Percentiles rank a stretch among this genome's conserved stretches.
Evolutionary conservation across 2,113 vertebrate genomes (phyloP).

Genomic region (Phycodurus eques): DNA sequence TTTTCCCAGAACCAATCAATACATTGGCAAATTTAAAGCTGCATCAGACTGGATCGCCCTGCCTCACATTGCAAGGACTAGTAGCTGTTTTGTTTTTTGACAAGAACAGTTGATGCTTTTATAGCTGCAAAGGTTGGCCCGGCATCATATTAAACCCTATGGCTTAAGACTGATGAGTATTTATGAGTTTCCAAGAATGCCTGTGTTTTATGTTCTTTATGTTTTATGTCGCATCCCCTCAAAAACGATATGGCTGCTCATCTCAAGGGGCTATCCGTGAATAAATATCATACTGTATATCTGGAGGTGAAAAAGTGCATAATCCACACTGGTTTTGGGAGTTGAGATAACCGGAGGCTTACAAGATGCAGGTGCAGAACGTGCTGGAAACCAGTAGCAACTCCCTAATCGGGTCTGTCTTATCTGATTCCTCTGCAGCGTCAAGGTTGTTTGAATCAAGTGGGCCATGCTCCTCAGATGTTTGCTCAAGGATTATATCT

Average conservation of each 20-base stretch:
- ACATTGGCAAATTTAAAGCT: not conserved
- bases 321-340: conserved; percentile 44
- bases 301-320: conserved; percentile 42
- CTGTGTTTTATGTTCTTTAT: no score
- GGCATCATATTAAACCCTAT: not conserved
- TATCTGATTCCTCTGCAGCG: conserved; percentile 70
- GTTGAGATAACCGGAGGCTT: conserved; percentile 21
- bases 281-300: no score
- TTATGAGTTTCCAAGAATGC: not conserved
- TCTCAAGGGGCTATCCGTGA: no score
- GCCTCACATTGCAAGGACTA: not conserved
- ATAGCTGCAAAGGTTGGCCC: not conserved
- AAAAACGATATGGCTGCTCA: not conserved
- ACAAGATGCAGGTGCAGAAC: conserved; percentile 53
- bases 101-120: not conserved
- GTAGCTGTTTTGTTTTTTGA: no score
- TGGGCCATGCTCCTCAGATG: conserved; percentile 71
- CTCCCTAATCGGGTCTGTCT: conserved; percentile 70
- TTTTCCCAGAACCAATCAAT: not conserved
- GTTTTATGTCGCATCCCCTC: not conserved
- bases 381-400: conserved; percentile 54
- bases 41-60: not conserved
- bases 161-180: not conserved
- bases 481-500: conserved; percentile 58
- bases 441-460: conserved; percentile 79